These are phyloP conservation scores for Chrysochloris asiatica DNA, from an alignment of 2,113 vertebrate species.

Conservation along the genomic window DNA sequence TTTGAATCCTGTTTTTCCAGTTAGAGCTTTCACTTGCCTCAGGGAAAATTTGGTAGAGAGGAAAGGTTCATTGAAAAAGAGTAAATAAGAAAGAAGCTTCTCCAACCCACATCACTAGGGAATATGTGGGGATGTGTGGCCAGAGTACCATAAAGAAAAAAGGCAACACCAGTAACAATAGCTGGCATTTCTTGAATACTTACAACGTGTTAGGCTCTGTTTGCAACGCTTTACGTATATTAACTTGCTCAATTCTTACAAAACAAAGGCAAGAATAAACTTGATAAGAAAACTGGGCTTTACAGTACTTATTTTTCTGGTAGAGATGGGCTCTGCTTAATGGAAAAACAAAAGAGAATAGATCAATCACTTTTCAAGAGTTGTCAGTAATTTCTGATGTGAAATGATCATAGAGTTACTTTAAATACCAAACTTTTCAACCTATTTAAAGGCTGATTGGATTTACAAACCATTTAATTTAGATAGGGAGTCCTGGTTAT, in stretches of 20 bases:
- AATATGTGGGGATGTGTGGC: constrained; percentile 58
- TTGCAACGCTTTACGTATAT: constrained; percentile 15
- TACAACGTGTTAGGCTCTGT: background rate
- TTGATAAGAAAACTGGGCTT: background rate
- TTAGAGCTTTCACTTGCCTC: constrained; percentile 69
- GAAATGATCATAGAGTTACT: background rate
- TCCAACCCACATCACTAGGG: constrained; percentile 9
- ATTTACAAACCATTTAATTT: constrained; percentile 29
- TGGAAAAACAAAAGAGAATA: background rate
- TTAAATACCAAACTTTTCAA: constrained; percentile 25
- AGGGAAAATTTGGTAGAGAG: constrained; percentile 59
- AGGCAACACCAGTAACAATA: background rate
- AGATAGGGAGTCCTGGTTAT: too few relatives aligned
- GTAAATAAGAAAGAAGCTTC: constrained; percentile 37
- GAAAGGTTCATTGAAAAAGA: constrained; percentile 47
- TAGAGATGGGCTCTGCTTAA: background rate
- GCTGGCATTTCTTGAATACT: constrained; percentile 29
- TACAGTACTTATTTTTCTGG: background rate
- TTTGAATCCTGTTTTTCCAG: constrained; percentile 70
- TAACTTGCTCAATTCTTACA: constrained; percentile 54
- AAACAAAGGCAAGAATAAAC: constrained; percentile 56
- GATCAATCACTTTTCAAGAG: background rate
- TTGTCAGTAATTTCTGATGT: constrained; percentile 13
- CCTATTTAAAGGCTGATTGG: background rate
- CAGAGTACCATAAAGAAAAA: background rate